Percentiles rank a stretch among this genome's conserved stretches.
phyloP scores from a whole-genome alignment of 92 coral and sea anemone genomes.

The Epizoanthus scotinus region DNA sequence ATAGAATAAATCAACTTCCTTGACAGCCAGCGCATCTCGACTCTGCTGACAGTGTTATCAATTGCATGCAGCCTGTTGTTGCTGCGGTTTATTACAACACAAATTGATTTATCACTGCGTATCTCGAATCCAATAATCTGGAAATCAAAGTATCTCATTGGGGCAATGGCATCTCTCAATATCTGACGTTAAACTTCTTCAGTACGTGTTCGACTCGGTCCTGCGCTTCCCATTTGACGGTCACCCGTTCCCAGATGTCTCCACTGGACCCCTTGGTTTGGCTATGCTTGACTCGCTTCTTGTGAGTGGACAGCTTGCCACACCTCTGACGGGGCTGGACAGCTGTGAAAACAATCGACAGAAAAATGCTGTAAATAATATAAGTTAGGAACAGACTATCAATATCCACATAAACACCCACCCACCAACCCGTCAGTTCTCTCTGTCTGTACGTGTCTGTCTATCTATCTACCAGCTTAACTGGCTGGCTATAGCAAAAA shows the following conservation, averaged over 20 bases:
- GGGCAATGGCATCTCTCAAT: conserved; percentile 47
- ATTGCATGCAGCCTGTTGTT: too few relatives aligned
- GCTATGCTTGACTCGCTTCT: conserved; percentile 50
- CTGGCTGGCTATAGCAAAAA: too few relatives aligned
- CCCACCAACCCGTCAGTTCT: too few relatives aligned
- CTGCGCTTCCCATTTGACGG: conserved; percentile 75
- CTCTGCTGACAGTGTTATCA: too few relatives aligned
- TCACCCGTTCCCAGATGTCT: conserved; percentile 84
- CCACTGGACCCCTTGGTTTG: conserved; percentile 26
- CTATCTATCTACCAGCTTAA: too few relatives aligned
- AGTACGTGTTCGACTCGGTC: conserved; percentile 71
- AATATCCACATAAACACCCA: too few relatives aligned
- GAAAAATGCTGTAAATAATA: not conserved
- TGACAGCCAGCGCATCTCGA: too few relatives aligned
- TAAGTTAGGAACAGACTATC: not conserved
- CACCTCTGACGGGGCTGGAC: not conserved
- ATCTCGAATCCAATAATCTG: too few relatives aligned
- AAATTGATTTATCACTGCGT: too few relatives aligned
- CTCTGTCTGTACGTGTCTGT: too few relatives aligned
- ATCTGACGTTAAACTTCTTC: conserved; percentile 75
- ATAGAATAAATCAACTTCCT: too few relatives aligned
- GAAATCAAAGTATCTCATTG: not conserved
- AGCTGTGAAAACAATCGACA: not conserved
- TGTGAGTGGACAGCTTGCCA: conserved; percentile 1
- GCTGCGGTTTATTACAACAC: too few relatives aligned